Evolutionary conservation across 35 echinoderm and acorn worm genomes (phyloP).

Genomic region (Ophioderma brevispina): DNA sequence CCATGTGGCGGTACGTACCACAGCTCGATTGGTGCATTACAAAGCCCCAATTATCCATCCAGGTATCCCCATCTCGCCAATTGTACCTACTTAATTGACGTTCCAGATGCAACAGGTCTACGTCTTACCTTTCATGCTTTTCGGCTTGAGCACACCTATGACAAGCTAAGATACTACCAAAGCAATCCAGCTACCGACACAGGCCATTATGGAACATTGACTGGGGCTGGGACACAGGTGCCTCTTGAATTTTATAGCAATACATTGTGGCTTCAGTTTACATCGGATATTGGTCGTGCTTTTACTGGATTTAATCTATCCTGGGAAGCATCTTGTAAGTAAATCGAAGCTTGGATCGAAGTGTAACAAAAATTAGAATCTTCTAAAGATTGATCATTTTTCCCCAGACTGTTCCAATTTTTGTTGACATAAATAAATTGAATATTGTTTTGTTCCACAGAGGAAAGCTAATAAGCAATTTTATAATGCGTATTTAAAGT

Average conservation of each 20-base stretch:
- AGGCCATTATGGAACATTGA: neutral
- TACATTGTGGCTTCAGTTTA: neutral
- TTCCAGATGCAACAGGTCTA: neutral
- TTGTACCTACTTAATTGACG: neutral
- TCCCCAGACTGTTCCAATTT: too few species aligned
- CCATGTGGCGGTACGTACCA: neutral
- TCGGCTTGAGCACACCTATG: neutral
- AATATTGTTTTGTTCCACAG: too few species aligned
- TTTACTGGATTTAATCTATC: neutral
- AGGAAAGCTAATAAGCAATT: too few species aligned
- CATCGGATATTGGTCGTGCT: neutral
- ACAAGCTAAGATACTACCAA: neutral
- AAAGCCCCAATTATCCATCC: neutral
- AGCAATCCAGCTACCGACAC: neutral
- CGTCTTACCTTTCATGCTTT: neutral
- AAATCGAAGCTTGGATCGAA: too few species aligned
- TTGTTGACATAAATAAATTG: too few species aligned
- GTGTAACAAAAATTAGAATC: too few species aligned
- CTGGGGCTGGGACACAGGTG: neutral
- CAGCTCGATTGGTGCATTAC: neutral
- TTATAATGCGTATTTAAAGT: too few species aligned
- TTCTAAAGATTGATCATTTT: too few species aligned
- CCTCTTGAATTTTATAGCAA: neutral
- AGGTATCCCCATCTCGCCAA: neutral
- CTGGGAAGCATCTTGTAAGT: neutral